Evolutionary conservation across 2,113 vertebrate genomes (phyloP), one percentile per base, ranked within the genome.

Genomic region (Scopus umbretta): DNA sequence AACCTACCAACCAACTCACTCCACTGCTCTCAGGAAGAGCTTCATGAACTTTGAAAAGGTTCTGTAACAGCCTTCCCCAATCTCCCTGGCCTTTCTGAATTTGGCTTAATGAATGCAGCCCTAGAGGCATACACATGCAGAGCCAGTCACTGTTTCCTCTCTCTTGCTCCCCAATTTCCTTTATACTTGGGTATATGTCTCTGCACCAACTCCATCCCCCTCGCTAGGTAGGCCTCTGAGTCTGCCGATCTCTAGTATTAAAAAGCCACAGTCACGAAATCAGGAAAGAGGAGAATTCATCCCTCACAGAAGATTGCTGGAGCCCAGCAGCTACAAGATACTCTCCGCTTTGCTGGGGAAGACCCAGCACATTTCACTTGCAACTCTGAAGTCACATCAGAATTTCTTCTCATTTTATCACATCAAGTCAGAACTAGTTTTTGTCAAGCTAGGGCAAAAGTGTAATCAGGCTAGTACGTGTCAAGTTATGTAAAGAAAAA

Each of bases 401-500:
- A 92, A 82, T 94, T 80, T 84, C 70, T 52, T 86, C 73, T 95
- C 43, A 49, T 95, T 89, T 90, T 87, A 59, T 70, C 80, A 66
- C 74, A 87, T 68, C 70, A 67, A 76, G 84, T 95, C 96, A 97
- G 73, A 94, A 55, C 25, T 9, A 40, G 23, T 91, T 56, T 89
- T 76, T 73, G 53, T 97, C 87, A 96, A 91, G 70, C 38, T 32
- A 83, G 30, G 42, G 62, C 29, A 91, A 75, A 91, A 92, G 78
- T 62, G 78, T 76, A 91, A 92, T 85, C 86, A 90, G 86, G 83
- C 42, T 62, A 80, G 66, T 91, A 66, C 27, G 32, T 91, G 91
- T 92, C 95, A 95, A 94, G 55, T 67, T 90, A 62, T 23, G 66
- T 94, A 92, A 96, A 85, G 91, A 43, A 83, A 72, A 91, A 62